A percentile compares a stretch with the other conserved stretches of the same genome.
These are phyloP conservation scores for Willisornis vidua DNA, from an alignment of 2,113 vertebrate genomes.

Conservation along the genomic window DNA sequence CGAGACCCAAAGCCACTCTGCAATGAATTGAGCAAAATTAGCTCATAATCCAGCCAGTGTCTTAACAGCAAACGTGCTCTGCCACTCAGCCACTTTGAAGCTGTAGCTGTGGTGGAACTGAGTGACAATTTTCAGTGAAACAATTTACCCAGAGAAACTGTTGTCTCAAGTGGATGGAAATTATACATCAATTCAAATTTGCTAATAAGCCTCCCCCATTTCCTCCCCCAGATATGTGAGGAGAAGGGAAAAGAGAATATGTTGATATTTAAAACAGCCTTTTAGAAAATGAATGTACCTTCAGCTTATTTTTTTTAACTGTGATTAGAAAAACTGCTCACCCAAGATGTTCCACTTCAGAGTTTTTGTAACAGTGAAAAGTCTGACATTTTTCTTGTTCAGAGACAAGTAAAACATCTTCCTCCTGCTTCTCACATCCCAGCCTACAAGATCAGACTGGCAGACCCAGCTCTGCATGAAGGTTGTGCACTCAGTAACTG, in stretches of 20 bases:
- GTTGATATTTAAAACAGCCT: slow-evolving; percentile 40
- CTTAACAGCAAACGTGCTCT: background rate
- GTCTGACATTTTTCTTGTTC: slow-evolving; percentile 24
- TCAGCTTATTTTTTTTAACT: background rate
- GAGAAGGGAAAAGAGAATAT: slow-evolving; percentile 15
- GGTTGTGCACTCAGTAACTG: background rate
- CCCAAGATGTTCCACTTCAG: slow-evolving; percentile 6
- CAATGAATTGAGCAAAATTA: background rate
- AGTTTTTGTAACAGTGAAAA: slow-evolving; percentile 21
- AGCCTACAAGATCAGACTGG: background rate
- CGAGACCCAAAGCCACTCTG: background rate
- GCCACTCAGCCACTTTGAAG: background rate
- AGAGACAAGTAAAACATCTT: slow-evolving; percentile 10
- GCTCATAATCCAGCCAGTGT: background rate
- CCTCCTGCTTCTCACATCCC: background rate
- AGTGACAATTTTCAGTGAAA: slow-evolving; percentile 59
- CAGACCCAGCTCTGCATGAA: background rate
- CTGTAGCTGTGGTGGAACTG: background rate
- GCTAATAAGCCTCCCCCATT: slow-evolving; percentile 37
- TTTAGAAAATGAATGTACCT: slow-evolving; percentile 30
- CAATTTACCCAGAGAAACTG: slow-evolving; percentile 47
- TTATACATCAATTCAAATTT: slow-evolving; percentile 47
- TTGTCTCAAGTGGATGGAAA: slow-evolving; percentile 49
- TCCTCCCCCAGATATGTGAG: slow-evolving; percentile 14
- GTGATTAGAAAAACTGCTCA: slow-evolving; percentile 35